A percentile compares a stretch with the other conserved stretches of the same genome.
Evolutionary conservation across 2,113 vertebrate genomes (phyloP).

Genomic region (Seriola dumerili): DNA sequence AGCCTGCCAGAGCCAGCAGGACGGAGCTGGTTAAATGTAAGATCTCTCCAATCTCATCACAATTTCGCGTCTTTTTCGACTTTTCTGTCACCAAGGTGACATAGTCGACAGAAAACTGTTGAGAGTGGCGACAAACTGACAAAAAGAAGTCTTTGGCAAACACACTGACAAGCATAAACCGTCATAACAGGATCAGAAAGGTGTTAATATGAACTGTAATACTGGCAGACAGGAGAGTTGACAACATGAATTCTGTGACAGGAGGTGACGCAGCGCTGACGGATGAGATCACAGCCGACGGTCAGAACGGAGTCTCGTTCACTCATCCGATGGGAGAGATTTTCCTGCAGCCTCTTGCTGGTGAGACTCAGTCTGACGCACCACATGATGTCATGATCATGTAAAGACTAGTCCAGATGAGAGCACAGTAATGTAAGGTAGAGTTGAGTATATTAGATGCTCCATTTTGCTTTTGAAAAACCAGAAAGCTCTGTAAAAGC

Average conservation of each 20-base stretch:
- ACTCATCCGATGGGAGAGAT: conserved; percentile 90
- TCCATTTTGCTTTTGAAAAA: not conserved
- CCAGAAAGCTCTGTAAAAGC: too few species aligned
- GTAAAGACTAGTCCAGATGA: not conserved
- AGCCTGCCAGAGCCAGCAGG: not conserved
- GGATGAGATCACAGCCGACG: conserved; percentile 89
- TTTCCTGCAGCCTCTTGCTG: conserved; percentile 92
- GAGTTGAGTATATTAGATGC: not conserved
- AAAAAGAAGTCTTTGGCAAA: not conserved
- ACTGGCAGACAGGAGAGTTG: not conserved
- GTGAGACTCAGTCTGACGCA: conserved; percentile 68
- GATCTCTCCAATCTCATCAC: not conserved
- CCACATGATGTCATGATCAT: not conserved
- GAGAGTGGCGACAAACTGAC: not conserved
- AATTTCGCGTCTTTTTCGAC: not conserved
- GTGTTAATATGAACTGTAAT: not conserved
- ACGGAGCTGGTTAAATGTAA: not conserved
- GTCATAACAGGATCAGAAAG: not conserved
- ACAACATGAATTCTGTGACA: conserved; percentile 52
- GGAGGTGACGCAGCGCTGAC: conserved; percentile 87
- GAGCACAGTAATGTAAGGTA: not conserved
- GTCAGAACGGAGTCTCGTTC: conserved; percentile 91
- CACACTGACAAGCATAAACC: not conserved
- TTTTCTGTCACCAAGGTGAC: too few species aligned
- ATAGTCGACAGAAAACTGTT: not conserved